phyloP scores from a whole-genome alignment of 2,797 vertebrate genomes.

The Delichon dasypus region DNA sequence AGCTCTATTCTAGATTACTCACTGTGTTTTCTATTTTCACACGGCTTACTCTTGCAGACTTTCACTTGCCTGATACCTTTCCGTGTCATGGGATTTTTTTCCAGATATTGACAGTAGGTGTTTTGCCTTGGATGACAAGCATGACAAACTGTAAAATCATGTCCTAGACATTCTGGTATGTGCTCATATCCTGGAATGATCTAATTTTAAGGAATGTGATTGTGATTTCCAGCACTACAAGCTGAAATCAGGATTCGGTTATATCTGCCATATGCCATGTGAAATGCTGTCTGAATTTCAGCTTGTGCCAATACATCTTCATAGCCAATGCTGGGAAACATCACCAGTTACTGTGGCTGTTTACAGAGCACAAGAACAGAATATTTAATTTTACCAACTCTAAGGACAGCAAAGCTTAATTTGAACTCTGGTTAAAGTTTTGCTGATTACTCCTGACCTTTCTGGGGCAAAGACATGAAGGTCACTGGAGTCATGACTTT shows the following conservation, averaged over 20 bases:
- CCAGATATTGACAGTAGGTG: background rate
- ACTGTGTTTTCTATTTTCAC: background rate
- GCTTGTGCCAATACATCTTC: conserved; percentile 10
- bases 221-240: background rate
- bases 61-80: background rate
- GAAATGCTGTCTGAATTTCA: background rate
- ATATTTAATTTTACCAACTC: conserved; percentile 57
- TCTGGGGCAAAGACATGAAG: conserved; percentile 60
- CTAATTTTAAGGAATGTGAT: conserved; percentile 14
- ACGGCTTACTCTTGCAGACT: background rate
- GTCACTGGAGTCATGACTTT: conserved; percentile 61
- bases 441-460: conserved; percentile 66
- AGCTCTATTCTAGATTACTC: background rate
- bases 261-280: background rate
- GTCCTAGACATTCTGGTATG: background rate
- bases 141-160: background rate
- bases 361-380: conserved; percentile 42
- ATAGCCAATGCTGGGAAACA: conserved; percentile 20
- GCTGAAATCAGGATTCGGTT: background rate
- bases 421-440: conserved; percentile 71
- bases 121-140: background rate
- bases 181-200: background rate
- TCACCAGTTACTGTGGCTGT: conserved; percentile 32
- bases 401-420: conserved; percentile 46
- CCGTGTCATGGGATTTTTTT: background rate